Percentiles rank a stretch among this genome's conserved stretches.
Conservation (phyloP, 2,888 invertebrate species). For the Sinodicranocentrus sp. region DNA sequence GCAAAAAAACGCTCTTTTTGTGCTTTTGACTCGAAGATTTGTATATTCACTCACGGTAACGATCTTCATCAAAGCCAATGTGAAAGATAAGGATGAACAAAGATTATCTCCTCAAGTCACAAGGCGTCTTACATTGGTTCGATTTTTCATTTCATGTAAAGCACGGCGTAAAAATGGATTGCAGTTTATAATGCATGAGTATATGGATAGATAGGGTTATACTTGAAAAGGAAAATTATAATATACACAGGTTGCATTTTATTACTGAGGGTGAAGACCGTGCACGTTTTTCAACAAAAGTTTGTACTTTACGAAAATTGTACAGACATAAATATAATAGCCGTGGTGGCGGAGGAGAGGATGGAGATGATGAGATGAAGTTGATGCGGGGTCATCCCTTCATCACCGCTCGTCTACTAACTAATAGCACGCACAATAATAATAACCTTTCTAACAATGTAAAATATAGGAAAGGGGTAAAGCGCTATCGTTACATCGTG, state of each 20-base stretch:
- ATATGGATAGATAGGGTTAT: background rate
- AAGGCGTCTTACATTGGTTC: background rate
- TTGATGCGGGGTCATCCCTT: background rate
- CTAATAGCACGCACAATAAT: constrained; percentile 16
- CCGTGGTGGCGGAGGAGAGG: background rate
- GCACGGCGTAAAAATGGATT: background rate
- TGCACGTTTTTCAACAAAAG: constrained; percentile 25
- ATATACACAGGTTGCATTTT: constrained; percentile 5
- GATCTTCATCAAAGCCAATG: background rate
- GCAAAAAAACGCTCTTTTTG: background rate
- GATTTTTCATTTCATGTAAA: constrained; percentile 12
- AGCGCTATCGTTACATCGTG: too few relatives aligned
- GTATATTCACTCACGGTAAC: constrained; percentile 22
- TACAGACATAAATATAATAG: constrained; percentile 8
- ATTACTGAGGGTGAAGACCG: background rate
- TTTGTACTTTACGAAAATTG: background rate
- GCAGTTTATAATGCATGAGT: constrained; percentile 10
- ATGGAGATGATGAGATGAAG: background rate
- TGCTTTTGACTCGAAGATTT: background rate
- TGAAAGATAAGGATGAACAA: background rate
- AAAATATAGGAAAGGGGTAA: background rate
- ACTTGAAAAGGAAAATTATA: background rate
- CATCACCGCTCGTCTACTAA: background rate
- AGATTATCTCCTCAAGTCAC: background rate
- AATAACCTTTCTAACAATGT: background rate